Evolutionary conservation across 2,797 vertebrate species (phyloP).

Genomic region (Danio albolineatus): DNA sequence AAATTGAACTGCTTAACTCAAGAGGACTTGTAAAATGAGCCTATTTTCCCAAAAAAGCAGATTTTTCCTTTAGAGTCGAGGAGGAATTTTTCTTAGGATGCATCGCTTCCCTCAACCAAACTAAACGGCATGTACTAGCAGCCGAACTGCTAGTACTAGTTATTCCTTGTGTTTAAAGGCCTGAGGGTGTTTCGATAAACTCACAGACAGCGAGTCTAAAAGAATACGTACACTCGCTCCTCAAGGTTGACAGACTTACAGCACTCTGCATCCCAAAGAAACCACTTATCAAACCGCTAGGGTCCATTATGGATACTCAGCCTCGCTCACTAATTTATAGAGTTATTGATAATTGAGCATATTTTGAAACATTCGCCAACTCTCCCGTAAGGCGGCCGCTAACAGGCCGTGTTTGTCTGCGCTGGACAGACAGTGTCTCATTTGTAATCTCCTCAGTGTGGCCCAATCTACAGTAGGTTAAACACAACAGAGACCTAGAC

Average conservation of each 20-base stretch:
- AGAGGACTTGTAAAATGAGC: too few species aligned
- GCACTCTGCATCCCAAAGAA: constrained; percentile 16
- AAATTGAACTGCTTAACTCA: too few species aligned
- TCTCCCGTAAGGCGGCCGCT: background rate
- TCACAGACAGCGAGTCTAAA: background rate
- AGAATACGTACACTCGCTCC: background rate
- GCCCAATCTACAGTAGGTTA: constrained; percentile 5
- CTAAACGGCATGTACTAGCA: constrained; percentile 15
- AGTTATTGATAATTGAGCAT: constrained; percentile 36
- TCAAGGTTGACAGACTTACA: constrained; percentile 27
- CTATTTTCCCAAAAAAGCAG: too few species aligned
- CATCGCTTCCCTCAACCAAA: constrained; percentile 11
- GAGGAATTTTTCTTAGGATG: constrained; percentile 5
- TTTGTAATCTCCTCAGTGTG: constrained; percentile 20
- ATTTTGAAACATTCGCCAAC: constrained; percentile 2
- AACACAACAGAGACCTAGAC: constrained; percentile 3
- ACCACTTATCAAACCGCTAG: constrained; percentile 40
- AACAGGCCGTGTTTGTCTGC: background rate
- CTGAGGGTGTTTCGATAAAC: constrained; percentile 16
- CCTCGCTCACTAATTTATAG: constrained; percentile 31
- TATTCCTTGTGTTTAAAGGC: constrained; percentile 15
- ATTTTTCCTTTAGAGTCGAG: background rate
- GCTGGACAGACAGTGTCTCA: constrained; percentile 14
- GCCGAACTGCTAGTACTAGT: constrained; percentile 10
- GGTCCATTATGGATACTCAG: constrained; percentile 34